Conservation (phyloP, 2,797 vertebrate species). For the Acipenser oxyrinchus region DNA sequence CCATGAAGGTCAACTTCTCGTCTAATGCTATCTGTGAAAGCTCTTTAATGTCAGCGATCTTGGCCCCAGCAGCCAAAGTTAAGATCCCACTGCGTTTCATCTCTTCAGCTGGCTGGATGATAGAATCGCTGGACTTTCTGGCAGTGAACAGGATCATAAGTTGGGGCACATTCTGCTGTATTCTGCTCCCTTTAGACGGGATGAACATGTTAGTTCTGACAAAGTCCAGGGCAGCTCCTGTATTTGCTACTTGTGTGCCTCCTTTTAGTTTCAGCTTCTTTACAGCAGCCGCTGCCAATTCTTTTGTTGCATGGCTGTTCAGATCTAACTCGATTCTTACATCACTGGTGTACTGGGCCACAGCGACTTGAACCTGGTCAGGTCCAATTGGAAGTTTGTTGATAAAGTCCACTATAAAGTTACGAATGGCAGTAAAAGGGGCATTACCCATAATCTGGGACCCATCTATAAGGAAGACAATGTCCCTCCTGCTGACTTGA, state of each 20-base stretch:
- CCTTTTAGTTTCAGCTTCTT: slow-evolving; percentile 56
- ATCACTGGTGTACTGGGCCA: slow-evolving; percentile 66
- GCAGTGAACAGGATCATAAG: slow-evolving; percentile 76
- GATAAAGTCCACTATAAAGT: slow-evolving; percentile 73
- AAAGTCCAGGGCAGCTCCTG: slow-evolving; percentile 75
- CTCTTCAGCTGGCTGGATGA: slow-evolving; percentile 53
- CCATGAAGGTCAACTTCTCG: slow-evolving; percentile 49
- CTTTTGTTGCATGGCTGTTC: slow-evolving; percentile 56
- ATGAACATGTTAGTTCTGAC: slow-evolving; percentile 71
- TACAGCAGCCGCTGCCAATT: slow-evolving; percentile 47
- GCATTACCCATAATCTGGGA: slow-evolving; percentile 58
- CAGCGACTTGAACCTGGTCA: slow-evolving; percentile 73
- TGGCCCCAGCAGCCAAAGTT: slow-evolving; percentile 67
- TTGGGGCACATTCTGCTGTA: slow-evolving; percentile 64
- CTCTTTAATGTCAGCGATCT: slow-evolving; percentile 52
- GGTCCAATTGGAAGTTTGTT: slow-evolving; percentile 76
- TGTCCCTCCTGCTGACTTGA: slow-evolving; percentile 78
- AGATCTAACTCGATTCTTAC: slow-evolving; percentile 75
- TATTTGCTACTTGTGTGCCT: slow-evolving; percentile 53
- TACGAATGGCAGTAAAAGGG: slow-evolving; percentile 61
- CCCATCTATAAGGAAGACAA: slow-evolving; percentile 92
- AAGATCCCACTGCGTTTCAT: slow-evolving; percentile 66
- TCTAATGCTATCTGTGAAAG: slow-evolving; percentile 71
- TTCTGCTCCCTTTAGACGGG: slow-evolving; percentile 65
- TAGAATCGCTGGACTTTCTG: slow-evolving; percentile 73